phyloP scores from a whole-genome alignment of 2,113 vertebrate species.

The Pterocles gutturalis region DNA sequence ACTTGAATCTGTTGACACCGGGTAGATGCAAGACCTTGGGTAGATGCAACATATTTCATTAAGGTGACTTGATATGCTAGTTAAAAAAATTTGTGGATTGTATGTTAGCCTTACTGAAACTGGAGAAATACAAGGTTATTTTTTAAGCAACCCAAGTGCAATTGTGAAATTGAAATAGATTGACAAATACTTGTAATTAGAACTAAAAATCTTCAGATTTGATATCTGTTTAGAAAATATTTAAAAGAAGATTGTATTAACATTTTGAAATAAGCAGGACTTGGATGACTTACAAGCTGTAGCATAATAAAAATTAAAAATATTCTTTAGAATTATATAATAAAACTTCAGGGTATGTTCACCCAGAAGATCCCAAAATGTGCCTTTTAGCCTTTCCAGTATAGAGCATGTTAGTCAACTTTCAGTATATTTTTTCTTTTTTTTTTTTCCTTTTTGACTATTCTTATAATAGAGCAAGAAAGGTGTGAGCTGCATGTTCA shows the following conservation, averaged over 20 bases:
- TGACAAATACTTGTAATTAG: neutral
- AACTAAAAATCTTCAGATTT: neutral
- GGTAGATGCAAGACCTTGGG: neutral
- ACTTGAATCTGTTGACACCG: constrained; percentile 30
- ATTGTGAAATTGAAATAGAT: constrained; percentile 19
- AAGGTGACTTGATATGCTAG: constrained; percentile 43
- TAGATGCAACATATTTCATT: constrained; percentile 22
- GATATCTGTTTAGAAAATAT: neutral
- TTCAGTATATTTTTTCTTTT: neutral
- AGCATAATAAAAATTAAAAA: neutral
- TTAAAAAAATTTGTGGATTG: constrained; percentile 46
- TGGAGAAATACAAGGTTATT: neutral
- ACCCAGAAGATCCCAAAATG: neutral
- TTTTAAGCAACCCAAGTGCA: constrained; percentile 9
- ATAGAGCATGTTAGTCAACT: neutral
- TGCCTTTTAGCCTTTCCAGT: neutral
- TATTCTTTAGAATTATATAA: neutral
- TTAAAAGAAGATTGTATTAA: neutral
- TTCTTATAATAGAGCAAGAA: neutral
- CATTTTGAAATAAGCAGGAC: constrained; percentile 14
- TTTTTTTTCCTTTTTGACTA: neutral
- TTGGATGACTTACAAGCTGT: neutral
- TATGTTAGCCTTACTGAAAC: neutral
- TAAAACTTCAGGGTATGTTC: neutral
- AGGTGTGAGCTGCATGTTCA: constrained; percentile 9